These are phyloP conservation scores for Idaea dimidiata DNA, from an alignment of 2,888 invertebrate species.

Conservation along the genomic window DNA sequence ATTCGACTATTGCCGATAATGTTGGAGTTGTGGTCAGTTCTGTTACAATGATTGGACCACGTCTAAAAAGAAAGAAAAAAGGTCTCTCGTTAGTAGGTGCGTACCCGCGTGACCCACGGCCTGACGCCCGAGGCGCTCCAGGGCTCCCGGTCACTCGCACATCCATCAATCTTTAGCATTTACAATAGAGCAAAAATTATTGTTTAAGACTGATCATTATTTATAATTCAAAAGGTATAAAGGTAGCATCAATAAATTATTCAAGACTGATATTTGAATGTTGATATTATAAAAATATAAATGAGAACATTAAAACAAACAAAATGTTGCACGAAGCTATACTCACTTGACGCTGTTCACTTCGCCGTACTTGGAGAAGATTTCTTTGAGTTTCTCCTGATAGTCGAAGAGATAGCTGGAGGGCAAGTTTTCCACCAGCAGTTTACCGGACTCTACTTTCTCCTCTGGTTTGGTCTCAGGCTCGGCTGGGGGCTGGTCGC, in stretches of 20 bases:
- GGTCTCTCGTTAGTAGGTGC: slow-evolving; percentile 73
- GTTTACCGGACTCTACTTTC: slow-evolving; percentile 75
- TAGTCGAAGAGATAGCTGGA: slow-evolving; percentile 73
- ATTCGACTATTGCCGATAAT: slow-evolving; percentile 81
- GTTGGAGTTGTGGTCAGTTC: slow-evolving; percentile 81
- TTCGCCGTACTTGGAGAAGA: slow-evolving; percentile 74
- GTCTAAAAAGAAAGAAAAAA: slow-evolving; percentile 79
- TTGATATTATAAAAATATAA: slow-evolving; percentile 53
- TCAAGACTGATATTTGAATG: slow-evolving; percentile 78
- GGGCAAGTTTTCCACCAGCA: slow-evolving; percentile 73
- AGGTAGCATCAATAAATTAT: slow-evolving; percentile 24
- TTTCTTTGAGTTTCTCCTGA: slow-evolving; percentile 75
- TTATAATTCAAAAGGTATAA: slow-evolving; percentile 17
- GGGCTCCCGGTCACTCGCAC: slow-evolving; percentile 43
- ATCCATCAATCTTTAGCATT: slow-evolving; percentile 21
- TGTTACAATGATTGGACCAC: slow-evolving; percentile 81
- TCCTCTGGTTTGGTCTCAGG: slow-evolving; percentile 64
- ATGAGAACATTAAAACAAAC: slow-evolving; percentile 25
- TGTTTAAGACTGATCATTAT: too few relatives aligned
- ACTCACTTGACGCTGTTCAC: slow-evolving; percentile 68
- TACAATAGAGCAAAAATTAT: background rate
- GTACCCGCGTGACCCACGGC: slow-evolving; percentile 38
- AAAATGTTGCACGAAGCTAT: slow-evolving; percentile 20
- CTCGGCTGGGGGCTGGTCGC: slow-evolving; percentile 45
- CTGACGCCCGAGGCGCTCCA: slow-evolving; percentile 49